A percentile compares a stretch with the other conserved stretches of the same genome.
These are phyloP conservation scores for Yponomeuta malinellus DNA, from an alignment of 2,888 invertebrate genomes.

Conservation along the genomic window DNA sequence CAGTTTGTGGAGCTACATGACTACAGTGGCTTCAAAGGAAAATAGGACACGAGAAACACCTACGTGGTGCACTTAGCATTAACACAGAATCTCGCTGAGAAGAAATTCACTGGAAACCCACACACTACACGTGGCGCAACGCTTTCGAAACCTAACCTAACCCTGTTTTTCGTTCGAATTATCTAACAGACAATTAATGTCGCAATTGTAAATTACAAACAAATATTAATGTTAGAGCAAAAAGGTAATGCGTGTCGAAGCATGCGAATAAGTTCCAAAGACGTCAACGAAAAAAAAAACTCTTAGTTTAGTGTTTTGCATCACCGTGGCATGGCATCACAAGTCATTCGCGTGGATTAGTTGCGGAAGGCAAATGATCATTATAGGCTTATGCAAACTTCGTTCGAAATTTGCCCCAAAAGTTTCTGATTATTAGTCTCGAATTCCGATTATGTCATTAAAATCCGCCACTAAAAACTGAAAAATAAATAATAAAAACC, in stretches of 20 bases:
- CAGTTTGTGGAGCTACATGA: slow-evolving; percentile 28
- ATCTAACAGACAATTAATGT: slow-evolving; percentile 3
- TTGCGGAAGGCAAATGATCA: slow-evolving; percentile 7
- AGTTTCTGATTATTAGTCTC: background rate
- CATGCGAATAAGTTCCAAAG: background rate
- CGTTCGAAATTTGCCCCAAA: background rate
- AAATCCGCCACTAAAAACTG: background rate
- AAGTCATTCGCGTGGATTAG: slow-evolving; percentile 17
- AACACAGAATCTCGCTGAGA: slow-evolving; percentile 33
- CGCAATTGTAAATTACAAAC: slow-evolving; percentile 6
- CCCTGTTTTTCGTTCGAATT: background rate
- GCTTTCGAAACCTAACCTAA: slow-evolving; percentile 14
- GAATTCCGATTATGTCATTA: background rate
- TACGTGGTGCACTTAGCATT: slow-evolving; percentile 39
- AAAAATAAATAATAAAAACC: too few relatives aligned
- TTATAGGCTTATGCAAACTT: slow-evolving; percentile 2
- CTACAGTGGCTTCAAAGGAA: slow-evolving; percentile 43
- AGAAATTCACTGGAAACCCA: slow-evolving; percentile 18
- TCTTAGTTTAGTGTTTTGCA: slow-evolving; percentile 20
- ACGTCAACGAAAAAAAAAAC: background rate
- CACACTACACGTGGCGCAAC: slow-evolving; percentile 11
- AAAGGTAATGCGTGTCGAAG: background rate
- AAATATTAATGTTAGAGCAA: slow-evolving; percentile 2
- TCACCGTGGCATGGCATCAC: slow-evolving; percentile 38
- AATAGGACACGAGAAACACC: slow-evolving; percentile 54